These are phyloP conservation scores for Listrodromus nycthemerus DNA, from an alignment of 2,888 invertebrate genomes.

Conservation along the genomic window DNA sequence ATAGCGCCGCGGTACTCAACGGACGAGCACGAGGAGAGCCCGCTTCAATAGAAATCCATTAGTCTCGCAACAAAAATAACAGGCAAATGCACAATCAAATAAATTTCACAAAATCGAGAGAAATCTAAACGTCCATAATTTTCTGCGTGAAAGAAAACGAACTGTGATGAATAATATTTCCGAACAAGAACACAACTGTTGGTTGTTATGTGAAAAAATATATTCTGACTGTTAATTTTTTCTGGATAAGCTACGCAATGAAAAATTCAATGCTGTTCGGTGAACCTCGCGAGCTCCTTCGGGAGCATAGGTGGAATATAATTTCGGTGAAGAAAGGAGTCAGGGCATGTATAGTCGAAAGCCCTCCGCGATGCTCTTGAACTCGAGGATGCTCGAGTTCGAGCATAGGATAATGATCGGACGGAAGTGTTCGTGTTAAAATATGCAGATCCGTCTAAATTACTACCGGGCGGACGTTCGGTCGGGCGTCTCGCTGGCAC, in stretches of 20 bases:
- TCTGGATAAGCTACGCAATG: not conserved
- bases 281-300: not conserved
- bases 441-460: slow-evolving; percentile 83
- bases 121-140: not conserved
- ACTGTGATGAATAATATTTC: not conserved
- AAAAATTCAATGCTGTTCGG: not conserved
- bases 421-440: slow-evolving; percentile 84
- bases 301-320: slow-evolving; percentile 5
- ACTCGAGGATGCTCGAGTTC: slow-evolving; percentile 61
- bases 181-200: not conserved
- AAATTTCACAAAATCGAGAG: not conserved
- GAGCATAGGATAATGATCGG: slow-evolving; percentile 81
- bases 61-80: slow-evolving; percentile 36
- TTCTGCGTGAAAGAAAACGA: not conserved
- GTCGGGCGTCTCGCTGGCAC: slow-evolving; percentile 70
- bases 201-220: not conserved
- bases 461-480: slow-evolving; percentile 78
- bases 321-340: slow-evolving; percentile 39
- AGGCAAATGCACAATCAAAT: not conserved
- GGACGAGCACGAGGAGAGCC: slow-evolving; percentile 6
- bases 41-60: slow-evolving; percentile 43
- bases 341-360: not conserved
- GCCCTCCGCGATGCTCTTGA: slow-evolving; percentile 8
- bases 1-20: slow-evolving; percentile 25
- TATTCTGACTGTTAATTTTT: not conserved